Base-by-base conservation (phyloP, 2,113 vertebrate species). In the Zosterops japonicus region DNA sequence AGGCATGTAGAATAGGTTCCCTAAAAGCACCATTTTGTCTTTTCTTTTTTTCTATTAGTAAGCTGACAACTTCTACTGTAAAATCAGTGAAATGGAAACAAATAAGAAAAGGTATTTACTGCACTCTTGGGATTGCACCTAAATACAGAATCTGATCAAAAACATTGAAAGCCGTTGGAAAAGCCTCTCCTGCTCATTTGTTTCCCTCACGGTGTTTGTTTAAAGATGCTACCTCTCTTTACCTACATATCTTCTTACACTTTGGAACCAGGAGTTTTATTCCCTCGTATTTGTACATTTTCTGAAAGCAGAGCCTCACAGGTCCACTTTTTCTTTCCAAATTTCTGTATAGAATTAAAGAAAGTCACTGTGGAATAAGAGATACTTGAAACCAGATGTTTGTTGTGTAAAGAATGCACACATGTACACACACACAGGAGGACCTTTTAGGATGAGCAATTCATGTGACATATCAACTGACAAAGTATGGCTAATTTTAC, bases 361-460 rank as follows among this genome's bases (percentile, higher is more conserved):
- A 25, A 81, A 35, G 8, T 83, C 65, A 22, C 11, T 59, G 0
- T 35, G 14, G 39, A 36, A 55, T 85, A 59, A 42, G 67, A 55
- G 28, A 31, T 17, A 28, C 10, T 49, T 3, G 11, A 85, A 82
- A 7, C 9, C 25, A 79, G 63, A 36, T 92, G 33, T 65, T 88
- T 44, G 12, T 61, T 85, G 27, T 17, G 28, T 75, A 41, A 86
- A 39, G 18, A 42, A n/a, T 11, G 12, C 31, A 65, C 10, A 6
- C 0, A 1, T 31, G 5, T 1, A 1, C 29, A 25, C 44, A 57
- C n/a, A n/a, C 0, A 1, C 14, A 57, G 33, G 52, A 41, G 18
- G n/a, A 9, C 15, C 33, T 80, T 83, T 55, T 59, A 74, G 87
- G 35, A 60, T 28, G 18, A 69, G 14, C 8, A 21, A 20, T 89